phyloP scores from a whole-genome alignment of 2,113 vertebrate species.

The Etia nguti region DNA sequence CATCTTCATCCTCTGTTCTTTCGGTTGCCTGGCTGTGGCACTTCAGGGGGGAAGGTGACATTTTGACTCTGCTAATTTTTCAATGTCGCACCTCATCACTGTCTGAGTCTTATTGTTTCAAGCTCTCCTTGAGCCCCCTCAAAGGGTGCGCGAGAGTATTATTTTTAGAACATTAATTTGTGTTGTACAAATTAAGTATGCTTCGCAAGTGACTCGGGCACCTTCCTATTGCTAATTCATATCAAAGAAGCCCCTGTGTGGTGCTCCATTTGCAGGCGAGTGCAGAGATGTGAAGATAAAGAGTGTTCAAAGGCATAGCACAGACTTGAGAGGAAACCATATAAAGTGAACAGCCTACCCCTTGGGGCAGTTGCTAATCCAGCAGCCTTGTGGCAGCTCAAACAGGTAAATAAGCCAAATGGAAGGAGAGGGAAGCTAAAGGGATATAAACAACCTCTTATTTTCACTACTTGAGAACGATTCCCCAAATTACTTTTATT shows the following conservation, averaged over 20 bases:
- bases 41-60: neutral
- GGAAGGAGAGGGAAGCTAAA: neutral
- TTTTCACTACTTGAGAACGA: neutral
- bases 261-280: slow-evolving; percentile 33
- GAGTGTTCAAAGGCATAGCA: slow-evolving; percentile 54
- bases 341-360: slow-evolving; percentile 29
- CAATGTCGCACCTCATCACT: slow-evolving; percentile 6
- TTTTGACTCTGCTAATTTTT: slow-evolving; percentile 27
- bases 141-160: neutral
- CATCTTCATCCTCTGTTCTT: neutral
- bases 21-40: neutral
- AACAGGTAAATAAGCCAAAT: slow-evolving; percentile 39
- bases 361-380: slow-evolving; percentile 22
- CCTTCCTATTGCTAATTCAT: slow-evolving; percentile 43
- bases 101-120: slow-evolving; percentile 7
- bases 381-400: neutral
- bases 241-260: slow-evolving; percentile 38
- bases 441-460: neutral
- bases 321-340: slow-evolving; percentile 52
- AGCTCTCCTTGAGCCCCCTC: neutral
- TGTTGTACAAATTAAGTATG: slow-evolving; percentile 41
- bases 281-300: slow-evolving; percentile 51
- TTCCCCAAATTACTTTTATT: neutral
- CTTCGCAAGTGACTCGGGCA: slow-evolving; percentile 21
- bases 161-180: slow-evolving; percentile 44